Conservation (phyloP, 92 coral and sea anemone genomes). For the Zoanthus sociatus region DNA sequence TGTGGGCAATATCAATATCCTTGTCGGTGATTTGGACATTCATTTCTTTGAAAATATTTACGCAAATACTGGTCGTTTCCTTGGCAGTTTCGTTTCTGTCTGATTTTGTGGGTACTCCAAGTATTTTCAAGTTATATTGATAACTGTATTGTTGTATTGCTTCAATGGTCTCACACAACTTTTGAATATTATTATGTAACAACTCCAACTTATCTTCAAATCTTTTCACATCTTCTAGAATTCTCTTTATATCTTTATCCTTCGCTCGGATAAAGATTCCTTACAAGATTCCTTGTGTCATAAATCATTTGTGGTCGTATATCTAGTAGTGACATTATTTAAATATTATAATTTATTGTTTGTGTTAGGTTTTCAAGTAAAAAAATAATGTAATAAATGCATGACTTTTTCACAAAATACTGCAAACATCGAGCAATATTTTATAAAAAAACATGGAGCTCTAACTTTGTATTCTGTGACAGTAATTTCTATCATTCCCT, state of each 20-base stretch:
- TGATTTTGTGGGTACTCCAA: conserved; percentile 14
- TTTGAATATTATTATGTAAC: no score
- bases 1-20: conserved; percentile 11
- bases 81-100: conserved; percentile 9
- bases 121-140: conserved; percentile 14
- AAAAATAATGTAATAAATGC: background rate
- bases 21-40: background rate
- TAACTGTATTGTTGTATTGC: conserved; percentile 2
- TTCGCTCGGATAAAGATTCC: no score
- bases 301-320: no score
- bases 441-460: background rate
- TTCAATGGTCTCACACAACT: background rate
- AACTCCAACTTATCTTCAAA: no score
- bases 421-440: background rate
- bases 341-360: no score
- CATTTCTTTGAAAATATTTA: conserved; percentile 18
- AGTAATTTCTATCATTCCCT: background rate
- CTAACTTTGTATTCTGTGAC: background rate
- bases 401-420: background rate
- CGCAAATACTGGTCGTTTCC: conserved; percentile 11
- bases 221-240: no score
- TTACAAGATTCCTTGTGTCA: no score
- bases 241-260: no score
- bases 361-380: background rate
- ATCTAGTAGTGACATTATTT: no score